phyloP scores from a whole-genome alignment of 2,113 vertebrate species.

The Climacteris rufus region DNA sequence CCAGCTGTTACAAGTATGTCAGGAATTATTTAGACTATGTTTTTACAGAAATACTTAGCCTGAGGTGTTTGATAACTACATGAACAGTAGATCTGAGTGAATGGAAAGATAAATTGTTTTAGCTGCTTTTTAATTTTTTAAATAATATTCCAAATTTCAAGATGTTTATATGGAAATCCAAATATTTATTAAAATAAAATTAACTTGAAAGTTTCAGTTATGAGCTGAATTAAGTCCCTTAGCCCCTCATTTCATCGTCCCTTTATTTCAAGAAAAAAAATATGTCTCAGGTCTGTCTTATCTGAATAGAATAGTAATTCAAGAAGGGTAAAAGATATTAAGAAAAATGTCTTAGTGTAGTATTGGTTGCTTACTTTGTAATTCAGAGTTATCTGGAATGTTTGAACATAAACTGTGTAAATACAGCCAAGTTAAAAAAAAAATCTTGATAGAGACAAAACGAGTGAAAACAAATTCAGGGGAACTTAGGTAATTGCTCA shows the following conservation, averaged over 20 bases:
- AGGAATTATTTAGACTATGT: background rate
- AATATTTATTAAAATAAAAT: background rate
- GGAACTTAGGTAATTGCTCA: background rate
- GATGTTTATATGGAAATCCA: background rate
- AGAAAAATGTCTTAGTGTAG: background rate
- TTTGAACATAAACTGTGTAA: background rate
- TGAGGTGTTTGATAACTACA: background rate
- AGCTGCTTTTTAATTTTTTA: background rate
- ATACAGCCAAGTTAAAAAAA: background rate
- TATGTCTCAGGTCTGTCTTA: background rate
- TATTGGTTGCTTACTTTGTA: background rate
- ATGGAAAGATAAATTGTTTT: background rate
- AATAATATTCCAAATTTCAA: background rate
- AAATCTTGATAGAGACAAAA: background rate
- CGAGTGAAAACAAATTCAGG: background rate
- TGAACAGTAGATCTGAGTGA: background rate
- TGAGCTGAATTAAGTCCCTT: background rate
- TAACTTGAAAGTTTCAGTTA: background rate
- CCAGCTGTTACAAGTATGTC: background rate
- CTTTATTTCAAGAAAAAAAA: background rate
- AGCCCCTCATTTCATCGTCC: rapidly evolving
- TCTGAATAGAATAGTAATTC: background rate
- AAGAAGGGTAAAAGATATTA: background rate
- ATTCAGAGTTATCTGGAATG: background rate
- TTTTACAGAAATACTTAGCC: background rate